A percentile compares a stretch with the other conserved stretches of the same genome.
phyloP scores from a whole-genome alignment of 1,140 invertebrate genomes.

The Cydia fagiglandana region DNA sequence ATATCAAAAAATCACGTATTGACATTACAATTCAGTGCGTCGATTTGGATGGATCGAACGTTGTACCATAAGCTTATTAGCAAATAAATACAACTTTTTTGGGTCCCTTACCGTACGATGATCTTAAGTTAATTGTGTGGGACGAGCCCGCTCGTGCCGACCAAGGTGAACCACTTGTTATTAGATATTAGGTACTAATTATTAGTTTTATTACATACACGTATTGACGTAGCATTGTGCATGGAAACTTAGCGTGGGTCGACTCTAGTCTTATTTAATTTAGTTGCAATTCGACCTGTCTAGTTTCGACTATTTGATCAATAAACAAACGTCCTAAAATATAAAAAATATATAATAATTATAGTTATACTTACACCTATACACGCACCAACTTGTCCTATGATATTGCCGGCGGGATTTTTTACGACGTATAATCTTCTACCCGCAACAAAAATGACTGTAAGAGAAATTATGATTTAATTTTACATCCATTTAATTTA shows the following conservation, averaged over 20 bases:
- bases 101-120: neutral
- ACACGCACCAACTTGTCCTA: constrained; percentile 87
- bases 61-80: neutral
- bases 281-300: no score
- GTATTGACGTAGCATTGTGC: neutral
- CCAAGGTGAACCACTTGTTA: neutral
- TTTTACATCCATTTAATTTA: neutral
- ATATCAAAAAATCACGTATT: neutral
- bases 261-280: neutral
- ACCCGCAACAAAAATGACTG: constrained; percentile 91
- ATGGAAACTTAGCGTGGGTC: no score
- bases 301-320: neutral
- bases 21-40: neutral
- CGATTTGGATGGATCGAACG: neutral
- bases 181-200: neutral
- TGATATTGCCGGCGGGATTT: constrained; percentile 90
- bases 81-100: neutral
- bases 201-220: neutral
- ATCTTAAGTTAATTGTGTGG: neutral
- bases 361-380: constrained; percentile 84
- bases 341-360: neutral
- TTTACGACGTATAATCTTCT: constrained; percentile 87
- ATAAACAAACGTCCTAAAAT: neutral
- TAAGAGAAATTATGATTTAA: constrained; percentile 48
- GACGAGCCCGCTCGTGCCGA: neutral